Evolutionary conservation across 2,113 vertebrate genomes (phyloP).

Genomic region (Melanostigma gelatinosum): DNA sequence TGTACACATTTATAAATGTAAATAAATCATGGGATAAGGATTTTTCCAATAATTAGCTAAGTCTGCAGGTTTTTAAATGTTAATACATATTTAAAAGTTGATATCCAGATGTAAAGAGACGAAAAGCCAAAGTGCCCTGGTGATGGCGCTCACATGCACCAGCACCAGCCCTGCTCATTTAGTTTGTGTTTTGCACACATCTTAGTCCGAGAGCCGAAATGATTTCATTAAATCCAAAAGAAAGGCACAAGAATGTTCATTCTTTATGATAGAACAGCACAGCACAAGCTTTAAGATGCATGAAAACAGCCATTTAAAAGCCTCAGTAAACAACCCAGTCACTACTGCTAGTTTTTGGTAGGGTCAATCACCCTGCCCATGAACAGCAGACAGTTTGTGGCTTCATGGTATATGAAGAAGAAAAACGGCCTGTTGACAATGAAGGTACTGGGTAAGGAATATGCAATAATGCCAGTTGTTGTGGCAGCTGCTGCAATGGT

Average conservation of each 20-base stretch:
- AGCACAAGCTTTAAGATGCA: conserved; percentile 9
- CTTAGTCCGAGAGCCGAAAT: neutral
- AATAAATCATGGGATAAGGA: neutral
- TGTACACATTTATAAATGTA: neutral
- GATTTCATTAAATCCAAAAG: neutral
- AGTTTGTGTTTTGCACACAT: neutral
- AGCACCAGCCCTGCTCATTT: too few relatives aligned
- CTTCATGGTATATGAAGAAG: conserved; percentile 92
- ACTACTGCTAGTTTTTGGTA: conserved; percentile 64
- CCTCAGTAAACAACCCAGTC: neutral
- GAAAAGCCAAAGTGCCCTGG: neutral
- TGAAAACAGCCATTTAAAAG: neutral
- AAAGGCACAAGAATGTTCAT: neutral
- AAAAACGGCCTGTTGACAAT: conserved; percentile 88
- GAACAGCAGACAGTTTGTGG: conserved; percentile 87
- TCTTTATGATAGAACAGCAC: conserved; percentile 33
- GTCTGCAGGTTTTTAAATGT: neutral
- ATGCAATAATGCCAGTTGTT: conserved; percentile 82
- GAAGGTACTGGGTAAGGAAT: conserved; percentile 83
- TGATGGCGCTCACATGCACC: neutral
- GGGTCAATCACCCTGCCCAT: conserved; percentile 92
- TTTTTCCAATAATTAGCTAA: neutral
- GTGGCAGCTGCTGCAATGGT: conserved; percentile 85
- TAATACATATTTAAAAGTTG: neutral
- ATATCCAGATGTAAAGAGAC: neutral